Conservation (phyloP, 1,140 invertebrate species). For the Drosophila mayri region DNA sequence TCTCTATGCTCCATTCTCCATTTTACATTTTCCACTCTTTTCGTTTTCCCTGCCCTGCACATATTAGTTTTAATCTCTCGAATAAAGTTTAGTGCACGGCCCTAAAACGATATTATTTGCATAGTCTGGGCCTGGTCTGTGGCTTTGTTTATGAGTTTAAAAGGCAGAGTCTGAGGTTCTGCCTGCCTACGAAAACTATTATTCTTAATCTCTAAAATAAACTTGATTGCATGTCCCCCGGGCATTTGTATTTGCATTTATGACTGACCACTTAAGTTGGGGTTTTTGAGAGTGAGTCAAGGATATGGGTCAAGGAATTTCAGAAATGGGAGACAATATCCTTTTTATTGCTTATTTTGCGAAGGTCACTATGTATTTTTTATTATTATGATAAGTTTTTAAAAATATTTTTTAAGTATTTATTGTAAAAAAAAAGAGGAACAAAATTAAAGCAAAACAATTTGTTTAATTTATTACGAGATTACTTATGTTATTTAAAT, state of each 20-base stretch:
- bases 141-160: constrained; percentile 9
- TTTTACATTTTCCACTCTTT: not conserved
- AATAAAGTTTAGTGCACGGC: constrained; percentile 15
- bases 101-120: constrained; percentile 17
- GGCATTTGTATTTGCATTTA: constrained; percentile 17
- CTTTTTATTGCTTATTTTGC: not conserved
- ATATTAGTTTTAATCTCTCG: constrained; percentile 16
- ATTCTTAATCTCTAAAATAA: constrained; percentile 17
- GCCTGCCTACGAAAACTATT: not conserved
- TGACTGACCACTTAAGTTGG: constrained; percentile 8
- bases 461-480: no score
- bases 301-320: no score
- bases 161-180: not conserved
- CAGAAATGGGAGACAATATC: not conserved
- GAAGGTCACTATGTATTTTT: no score
- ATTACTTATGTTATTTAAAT: no score
- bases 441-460: no score
- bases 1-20: not conserved
- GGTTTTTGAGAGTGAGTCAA: not conserved
- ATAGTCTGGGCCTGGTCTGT: not conserved
- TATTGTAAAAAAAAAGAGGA: not conserved
- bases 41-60: not conserved
- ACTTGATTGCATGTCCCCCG: constrained; percentile 14
- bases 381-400: not conserved
- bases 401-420: no score